Evolutionary conservation across 92 coral and sea anemone genomes (phyloP), one percentile per base, ranked within the genome.

Genomic region (Umimayanthus chanpuru): DNA sequence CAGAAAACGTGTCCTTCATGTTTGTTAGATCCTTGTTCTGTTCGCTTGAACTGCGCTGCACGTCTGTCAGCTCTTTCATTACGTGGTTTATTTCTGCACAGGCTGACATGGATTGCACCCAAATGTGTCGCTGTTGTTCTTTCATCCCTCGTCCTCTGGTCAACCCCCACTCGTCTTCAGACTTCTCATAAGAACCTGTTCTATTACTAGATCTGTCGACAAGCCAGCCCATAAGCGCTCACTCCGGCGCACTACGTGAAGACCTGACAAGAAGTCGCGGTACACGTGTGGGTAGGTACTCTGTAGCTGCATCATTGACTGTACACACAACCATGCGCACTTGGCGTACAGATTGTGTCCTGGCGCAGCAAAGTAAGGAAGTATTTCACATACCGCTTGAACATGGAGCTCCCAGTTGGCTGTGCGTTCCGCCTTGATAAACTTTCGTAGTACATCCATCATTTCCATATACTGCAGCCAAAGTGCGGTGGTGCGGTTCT

Each of bases 161-260:
- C 53, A 92, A 39, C 94, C 90, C 2, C 94, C 94, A 32, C 77
- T 64, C 8, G 90, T 92, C 88, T 86, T 89, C 61, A 89, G 85
- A 43, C 92, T 92, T 40, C 94, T 28, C 90, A 92, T 85, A 4
- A 91, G 56, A 28, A 86, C 88, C 68, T 79, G 92, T 39, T 90
- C 90, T 10, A 90, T 88, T 1, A 85, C 50, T 5, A 91, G 89
- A 21, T 91, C 93, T 21, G 85, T 88, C 9, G 89, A 88, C 5
- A 91, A 79, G 36, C 91, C 93, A n/a, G 91, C 89, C 93, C 91
- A 91, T 21, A 43, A 64, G 6, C 91, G 88, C 53, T 91, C 89
- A 72, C 94, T 91, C 23, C 94, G 79, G 10, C 93, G 92, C 38
- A 88, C 87, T 28, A 47, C 90, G 86, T 91, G 92, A 18, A 72